Conservation (phyloP, 2,113 vertebrate genomes). For the Melospiza melodia region DNA sequence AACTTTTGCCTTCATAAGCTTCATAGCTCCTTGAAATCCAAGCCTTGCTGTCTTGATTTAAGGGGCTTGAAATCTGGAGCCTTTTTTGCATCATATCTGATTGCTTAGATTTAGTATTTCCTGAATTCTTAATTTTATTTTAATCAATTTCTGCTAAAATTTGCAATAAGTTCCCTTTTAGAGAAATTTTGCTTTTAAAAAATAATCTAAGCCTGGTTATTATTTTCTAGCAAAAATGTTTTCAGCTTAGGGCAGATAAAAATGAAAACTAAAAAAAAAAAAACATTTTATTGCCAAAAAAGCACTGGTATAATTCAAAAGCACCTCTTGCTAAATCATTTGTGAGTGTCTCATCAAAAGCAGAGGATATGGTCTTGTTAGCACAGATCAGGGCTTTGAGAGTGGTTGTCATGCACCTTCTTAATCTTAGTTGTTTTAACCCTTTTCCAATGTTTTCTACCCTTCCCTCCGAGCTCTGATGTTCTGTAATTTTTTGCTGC, state of each 20-base stretch:
- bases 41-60: conserved; percentile 1
- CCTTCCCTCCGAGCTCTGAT: not conserved
- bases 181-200: conserved; percentile 28
- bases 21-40: not conserved
- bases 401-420: conserved; percentile 49
- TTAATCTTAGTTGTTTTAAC: conserved; percentile 54
- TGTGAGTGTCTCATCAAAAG: conserved; percentile 72
- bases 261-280: conserved; percentile 10
- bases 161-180: conserved; percentile 13
- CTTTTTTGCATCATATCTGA: not conserved
- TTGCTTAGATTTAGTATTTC: conserved; percentile 24
- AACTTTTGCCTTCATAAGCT: not conserved
- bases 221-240: conserved; percentile 57
- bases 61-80: conserved; percentile 5
- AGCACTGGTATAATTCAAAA: conserved; percentile 72
- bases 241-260: conserved; percentile 55
- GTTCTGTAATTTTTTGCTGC: conserved; percentile 34
- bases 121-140: conserved; percentile 3
- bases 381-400: conserved; percentile 46
- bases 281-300: conserved; percentile 68
- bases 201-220: conserved; percentile 35
- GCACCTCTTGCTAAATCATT: conserved; percentile 62
- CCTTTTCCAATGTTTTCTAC: conserved; percentile 33
- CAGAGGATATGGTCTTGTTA: conserved; percentile 52
- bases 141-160: conserved; percentile 33